A percentile compares a stretch with the other conserved stretches of the same genome.
These are phyloP conservation scores for Carduelis carduelis DNA, from an alignment of 2,797 vertebrate species.

Conservation along the genomic window DNA sequence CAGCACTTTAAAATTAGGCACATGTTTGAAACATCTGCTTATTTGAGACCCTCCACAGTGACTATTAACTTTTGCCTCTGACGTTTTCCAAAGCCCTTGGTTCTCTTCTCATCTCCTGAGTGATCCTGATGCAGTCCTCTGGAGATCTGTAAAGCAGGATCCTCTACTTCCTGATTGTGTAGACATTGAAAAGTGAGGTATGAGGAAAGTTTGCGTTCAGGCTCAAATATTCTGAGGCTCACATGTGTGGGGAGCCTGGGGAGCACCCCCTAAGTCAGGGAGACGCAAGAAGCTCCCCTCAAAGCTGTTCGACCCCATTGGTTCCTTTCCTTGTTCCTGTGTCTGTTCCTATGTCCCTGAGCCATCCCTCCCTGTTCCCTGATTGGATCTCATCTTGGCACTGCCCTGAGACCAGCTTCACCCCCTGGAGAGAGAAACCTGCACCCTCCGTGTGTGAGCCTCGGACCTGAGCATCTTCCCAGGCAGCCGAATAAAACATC, in stretches of 20 bases:
- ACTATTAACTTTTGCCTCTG: neutral
- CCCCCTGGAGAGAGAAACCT: neutral
- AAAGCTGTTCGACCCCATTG: neutral
- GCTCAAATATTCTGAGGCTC: neutral
- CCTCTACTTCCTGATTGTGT: neutral
- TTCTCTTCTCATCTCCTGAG: neutral
- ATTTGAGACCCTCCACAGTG: constrained; percentile 6
- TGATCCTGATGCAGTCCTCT: neutral
- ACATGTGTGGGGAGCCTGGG: neutral
- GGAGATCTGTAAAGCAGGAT: neutral
- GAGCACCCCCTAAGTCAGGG: neutral
- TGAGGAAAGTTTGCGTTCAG: neutral
- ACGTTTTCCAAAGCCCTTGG: neutral
- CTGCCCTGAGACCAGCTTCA: neutral
- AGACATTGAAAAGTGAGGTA: neutral
- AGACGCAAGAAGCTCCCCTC: neutral
- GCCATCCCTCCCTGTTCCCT: neutral
- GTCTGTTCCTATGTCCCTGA: neutral
- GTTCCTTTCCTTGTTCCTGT: neutral
- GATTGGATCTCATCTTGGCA: neutral
- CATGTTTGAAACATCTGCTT: constrained; percentile 23
- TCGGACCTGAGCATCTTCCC: neutral
- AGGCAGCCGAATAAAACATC: neutral
- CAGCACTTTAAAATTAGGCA: neutral
- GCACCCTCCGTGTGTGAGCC: neutral